Percentiles rank a stretch among this genome's conserved stretches.
Evolutionary conservation across 2,113 vertebrate genomes (phyloP).

Genomic region (Phylloscopus whistleri): DNA sequence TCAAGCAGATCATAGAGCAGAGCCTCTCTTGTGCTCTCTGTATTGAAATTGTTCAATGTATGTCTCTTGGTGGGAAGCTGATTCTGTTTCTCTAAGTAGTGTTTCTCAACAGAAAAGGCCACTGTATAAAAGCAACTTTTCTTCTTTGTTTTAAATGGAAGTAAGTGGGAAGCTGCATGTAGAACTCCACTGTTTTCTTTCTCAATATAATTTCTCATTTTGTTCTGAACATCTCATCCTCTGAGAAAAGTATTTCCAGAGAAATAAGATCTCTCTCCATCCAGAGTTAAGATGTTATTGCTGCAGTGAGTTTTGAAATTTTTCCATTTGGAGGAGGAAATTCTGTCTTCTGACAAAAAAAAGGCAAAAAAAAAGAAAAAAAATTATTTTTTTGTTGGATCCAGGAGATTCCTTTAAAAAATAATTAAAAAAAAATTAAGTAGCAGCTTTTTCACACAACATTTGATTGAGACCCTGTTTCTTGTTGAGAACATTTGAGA

Average conservation of each 20-base stretch:
- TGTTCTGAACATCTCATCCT: neutral
- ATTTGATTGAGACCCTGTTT: neutral
- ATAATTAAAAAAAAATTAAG: neutral
- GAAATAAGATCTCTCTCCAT: neutral
- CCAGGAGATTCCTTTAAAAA: neutral
- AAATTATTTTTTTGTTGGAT: neutral
- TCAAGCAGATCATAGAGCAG: neutral
- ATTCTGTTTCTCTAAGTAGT: neutral
- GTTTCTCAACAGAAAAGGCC: neutral
- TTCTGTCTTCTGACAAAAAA: neutral
- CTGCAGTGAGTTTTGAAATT: neutral
- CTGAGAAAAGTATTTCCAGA: conserved; percentile 10
- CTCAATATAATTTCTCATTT: neutral
- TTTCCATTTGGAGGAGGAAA: neutral
- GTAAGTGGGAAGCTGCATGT: neutral
- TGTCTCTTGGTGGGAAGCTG: neutral
- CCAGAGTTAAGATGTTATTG: neutral
- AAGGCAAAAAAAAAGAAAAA: neutral
- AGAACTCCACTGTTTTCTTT: neutral
- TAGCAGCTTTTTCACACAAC: neutral
- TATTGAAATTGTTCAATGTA: neutral
- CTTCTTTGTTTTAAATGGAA: neutral
- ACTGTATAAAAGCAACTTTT: neutral
- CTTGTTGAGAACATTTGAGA: neutral
- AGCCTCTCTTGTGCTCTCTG: neutral